A percentile compares a stretch with the other conserved stretches of the same genome.
These are phyloP conservation scores for Xenopus petersii DNA, from an alignment of 2,797 vertebrate species.

Conservation along the genomic window DNA sequence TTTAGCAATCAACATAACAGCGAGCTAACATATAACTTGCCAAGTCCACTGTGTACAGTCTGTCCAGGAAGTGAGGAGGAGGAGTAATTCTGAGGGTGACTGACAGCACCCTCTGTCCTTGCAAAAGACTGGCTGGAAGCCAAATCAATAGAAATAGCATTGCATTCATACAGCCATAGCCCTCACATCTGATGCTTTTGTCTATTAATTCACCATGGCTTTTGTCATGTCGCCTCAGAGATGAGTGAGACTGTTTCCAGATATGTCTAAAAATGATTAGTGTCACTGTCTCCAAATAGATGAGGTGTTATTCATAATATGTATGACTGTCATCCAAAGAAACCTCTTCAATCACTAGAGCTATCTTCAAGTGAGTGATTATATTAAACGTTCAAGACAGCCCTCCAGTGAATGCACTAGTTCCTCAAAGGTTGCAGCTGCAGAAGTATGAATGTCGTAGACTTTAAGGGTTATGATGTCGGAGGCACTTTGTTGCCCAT, in stretches of 20 bases:
- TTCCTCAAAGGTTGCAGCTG: neutral
- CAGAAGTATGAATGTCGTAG: neutral
- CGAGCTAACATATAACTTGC: slow-evolving; percentile 18
- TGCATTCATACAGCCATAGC: neutral
- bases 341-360: neutral
- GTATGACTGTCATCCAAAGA: neutral
- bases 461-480: neutral
- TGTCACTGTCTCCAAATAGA: neutral
- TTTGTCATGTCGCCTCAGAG: neutral
- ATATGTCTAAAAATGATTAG: neutral
- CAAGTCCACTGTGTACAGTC: slow-evolving; percentile 26
- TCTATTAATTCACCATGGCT: neutral
- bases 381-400: neutral
- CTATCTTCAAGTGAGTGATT: neutral
- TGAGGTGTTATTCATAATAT: neutral
- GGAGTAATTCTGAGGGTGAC: slow-evolving; percentile 9
- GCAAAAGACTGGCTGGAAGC: slow-evolving; percentile 28
- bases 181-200: slow-evolving; percentile 1
- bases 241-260: neutral
- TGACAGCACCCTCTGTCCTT: slow-evolving; percentile 39
- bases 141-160: slow-evolving; percentile 9
- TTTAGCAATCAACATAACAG: slow-evolving; percentile 6
- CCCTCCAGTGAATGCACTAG: neutral
- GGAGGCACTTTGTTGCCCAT: no score
- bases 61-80: slow-evolving; percentile 9